Evolutionary conservation across 2,888 invertebrate species (phyloP).

Genomic region (Clusia tigrina): DNA sequence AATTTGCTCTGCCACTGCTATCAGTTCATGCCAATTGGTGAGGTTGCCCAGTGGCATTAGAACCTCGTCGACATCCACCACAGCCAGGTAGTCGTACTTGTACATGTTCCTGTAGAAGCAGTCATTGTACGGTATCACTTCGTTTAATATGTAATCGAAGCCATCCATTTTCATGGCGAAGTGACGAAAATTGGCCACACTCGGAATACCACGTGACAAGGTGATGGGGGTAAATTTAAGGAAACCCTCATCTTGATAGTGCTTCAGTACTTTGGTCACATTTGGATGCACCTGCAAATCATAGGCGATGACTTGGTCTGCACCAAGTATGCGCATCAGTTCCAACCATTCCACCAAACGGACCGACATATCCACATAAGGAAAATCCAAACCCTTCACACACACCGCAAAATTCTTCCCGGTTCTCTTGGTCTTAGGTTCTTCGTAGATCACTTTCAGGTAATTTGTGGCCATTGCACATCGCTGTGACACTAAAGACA

Average conservation of each 20-base stretch:
- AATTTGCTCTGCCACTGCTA: conserved; percentile 63
- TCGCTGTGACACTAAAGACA: conserved; percentile 38
- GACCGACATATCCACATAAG: conserved; percentile 85
- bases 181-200: conserved; percentile 82
- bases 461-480: conserved; percentile 42
- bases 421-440: neutral
- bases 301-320: conserved; percentile 87
- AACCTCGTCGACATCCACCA: conserved; percentile 90
- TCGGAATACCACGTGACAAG: conserved; percentile 85
- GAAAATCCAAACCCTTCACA: conserved; percentile 89
- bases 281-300: conserved; percentile 86
- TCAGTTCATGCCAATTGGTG: conserved; percentile 66
- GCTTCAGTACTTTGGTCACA: conserved; percentile 75
- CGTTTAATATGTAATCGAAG: conserved; percentile 88
- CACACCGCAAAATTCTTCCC: conserved; percentile 74
- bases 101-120: conserved; percentile 91
- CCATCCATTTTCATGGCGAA: conserved; percentile 84
- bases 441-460: conserved; percentile 53
- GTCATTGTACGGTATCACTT: conserved; percentile 92
- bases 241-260: conserved; percentile 69
- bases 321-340: conserved; percentile 80
- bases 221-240: conserved; percentile 76
- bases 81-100: conserved; percentile 82
- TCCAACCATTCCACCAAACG: conserved; percentile 92
- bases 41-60: conserved; percentile 73